Evolutionary conservation across 1,140 invertebrate species (phyloP), one percentile per base, ranked within the genome.

Genomic region (Vanessa tameamea): DNA sequence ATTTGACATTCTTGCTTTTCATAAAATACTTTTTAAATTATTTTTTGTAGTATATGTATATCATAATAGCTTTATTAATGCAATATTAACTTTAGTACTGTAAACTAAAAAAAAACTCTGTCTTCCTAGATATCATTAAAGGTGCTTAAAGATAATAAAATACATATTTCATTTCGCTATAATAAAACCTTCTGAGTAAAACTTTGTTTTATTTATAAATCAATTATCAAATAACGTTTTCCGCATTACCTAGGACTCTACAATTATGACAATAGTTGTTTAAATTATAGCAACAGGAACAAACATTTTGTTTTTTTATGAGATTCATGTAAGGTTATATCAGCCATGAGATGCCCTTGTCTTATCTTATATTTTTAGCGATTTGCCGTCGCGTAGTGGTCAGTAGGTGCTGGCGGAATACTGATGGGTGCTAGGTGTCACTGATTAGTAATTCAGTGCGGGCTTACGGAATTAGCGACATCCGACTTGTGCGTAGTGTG

Each of bases 281-380:
- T 15, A 75, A 72, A 47, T 73, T 77, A 79, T 79, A 55, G 63
- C 71, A 81, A 67, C 82, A 86, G 86, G 85, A 87, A 89, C 72
- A 73, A 78, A 82, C 64, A 82, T 81, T 80, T 78, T 78, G 77
- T 80, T 79, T 82, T 78, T 88, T 90, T 84, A 88, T 85, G 81
- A 82, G 83, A 85, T 88, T 80, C 79, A 76, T 81, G 84, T 88
- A 84, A 88, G 84, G 87, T 73, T 80, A 84, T 86, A 77, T 79
- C 82, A 88, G 78, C 88, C 89, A 88, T 90, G 90, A 87, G 77
- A 50, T 84, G 89, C 83, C 88, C 87, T 90, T 87, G 88, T 75
- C 73, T 70, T 85, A 84, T 87, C 78, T 88, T 84, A 85, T 92
- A 90, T 91, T 89, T 92, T 92, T 91, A 91, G 90, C 89, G 88